phyloP scores from a whole-genome alignment of 2,797 vertebrate species.

The Pantherophis vulpinus region DNA sequence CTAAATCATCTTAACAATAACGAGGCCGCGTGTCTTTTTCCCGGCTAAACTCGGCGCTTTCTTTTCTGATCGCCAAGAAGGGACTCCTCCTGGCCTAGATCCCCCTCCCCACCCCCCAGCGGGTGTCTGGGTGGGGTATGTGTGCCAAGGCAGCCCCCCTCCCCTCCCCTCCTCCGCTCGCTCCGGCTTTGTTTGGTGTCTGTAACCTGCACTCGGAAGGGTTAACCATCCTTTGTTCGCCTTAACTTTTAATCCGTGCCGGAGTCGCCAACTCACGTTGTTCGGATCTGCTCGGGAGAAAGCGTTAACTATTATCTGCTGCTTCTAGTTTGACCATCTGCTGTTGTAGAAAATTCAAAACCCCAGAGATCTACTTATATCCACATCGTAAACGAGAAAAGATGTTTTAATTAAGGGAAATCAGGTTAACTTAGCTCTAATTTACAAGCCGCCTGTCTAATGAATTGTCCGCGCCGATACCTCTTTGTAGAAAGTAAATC shows the following conservation, averaged over 20 bases:
- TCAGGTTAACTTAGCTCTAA: slow-evolving; percentile 90
- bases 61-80: neutral
- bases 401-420: slow-evolving; percentile 92
- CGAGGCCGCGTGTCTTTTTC: neutral
- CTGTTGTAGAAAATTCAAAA: slow-evolving; percentile 89
- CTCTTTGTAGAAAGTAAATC: slow-evolving; percentile 87
- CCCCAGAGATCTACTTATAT: slow-evolving; percentile 92
- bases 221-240: slow-evolving; percentile 85
- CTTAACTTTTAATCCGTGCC: slow-evolving; percentile 88
- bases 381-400: slow-evolving; percentile 90
- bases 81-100: too few relatives aligned
- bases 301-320: slow-evolving; percentile 91
- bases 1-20: neutral
- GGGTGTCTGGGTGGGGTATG: neutral
- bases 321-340: slow-evolving; percentile 92
- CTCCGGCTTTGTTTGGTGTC: slow-evolving; percentile 6
- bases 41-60: neutral
- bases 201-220: slow-evolving; percentile 70
- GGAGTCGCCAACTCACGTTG: slow-evolving; percentile 84
- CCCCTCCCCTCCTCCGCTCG: too few relatives aligned
- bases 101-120: neutral
- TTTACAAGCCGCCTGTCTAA: slow-evolving; percentile 87
- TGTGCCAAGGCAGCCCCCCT: neutral
- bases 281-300: slow-evolving; percentile 83
- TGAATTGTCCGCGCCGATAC: slow-evolving; percentile 88